These are phyloP conservation scores for Eulimnadia texana DNA, from an alignment of 1,140 invertebrate species.

Conservation along the genomic window DNA sequence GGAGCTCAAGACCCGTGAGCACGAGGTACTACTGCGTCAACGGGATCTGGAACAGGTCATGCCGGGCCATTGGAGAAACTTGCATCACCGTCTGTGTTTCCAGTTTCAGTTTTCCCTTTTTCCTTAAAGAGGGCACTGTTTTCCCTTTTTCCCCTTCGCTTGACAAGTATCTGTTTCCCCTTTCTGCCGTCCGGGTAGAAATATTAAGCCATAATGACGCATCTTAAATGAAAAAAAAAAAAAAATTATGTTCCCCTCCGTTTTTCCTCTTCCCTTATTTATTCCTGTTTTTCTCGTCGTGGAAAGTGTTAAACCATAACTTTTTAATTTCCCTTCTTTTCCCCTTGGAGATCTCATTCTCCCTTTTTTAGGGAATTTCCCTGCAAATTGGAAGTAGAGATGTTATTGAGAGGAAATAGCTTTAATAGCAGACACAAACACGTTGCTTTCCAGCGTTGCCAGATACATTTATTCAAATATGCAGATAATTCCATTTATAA, in stretches of 20 bases:
- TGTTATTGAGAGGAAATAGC: too few relatives aligned
- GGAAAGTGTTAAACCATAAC: too few relatives aligned
- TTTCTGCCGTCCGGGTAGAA: background rate
- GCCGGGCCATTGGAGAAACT: background rate
- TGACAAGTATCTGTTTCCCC: background rate
- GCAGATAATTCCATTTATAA: background rate
- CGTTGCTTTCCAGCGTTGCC: too few relatives aligned
- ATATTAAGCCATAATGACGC: background rate
- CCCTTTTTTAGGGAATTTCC: too few relatives aligned
- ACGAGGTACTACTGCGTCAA: background rate
- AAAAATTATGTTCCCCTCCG: too few relatives aligned
- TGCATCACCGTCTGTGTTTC: background rate
- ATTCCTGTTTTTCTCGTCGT: too few relatives aligned
- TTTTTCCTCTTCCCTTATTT: too few relatives aligned
- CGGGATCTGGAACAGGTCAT: background rate
- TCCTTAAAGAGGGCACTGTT: background rate
- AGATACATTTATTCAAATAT: too few relatives aligned
- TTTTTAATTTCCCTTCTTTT: too few relatives aligned
- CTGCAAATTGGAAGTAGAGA: too few relatives aligned
- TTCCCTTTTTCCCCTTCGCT: background rate
- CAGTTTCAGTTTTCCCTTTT: background rate
- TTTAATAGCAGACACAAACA: too few relatives aligned
- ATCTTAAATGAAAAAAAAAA: background rate
- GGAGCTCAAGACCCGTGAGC: background rate
- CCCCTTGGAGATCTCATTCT: too few relatives aligned